These are phyloP conservation scores for Balaenoptera acutorostrata DNA, from an alignment of 2,113 vertebrate species.

Conservation along the genomic window DNA sequence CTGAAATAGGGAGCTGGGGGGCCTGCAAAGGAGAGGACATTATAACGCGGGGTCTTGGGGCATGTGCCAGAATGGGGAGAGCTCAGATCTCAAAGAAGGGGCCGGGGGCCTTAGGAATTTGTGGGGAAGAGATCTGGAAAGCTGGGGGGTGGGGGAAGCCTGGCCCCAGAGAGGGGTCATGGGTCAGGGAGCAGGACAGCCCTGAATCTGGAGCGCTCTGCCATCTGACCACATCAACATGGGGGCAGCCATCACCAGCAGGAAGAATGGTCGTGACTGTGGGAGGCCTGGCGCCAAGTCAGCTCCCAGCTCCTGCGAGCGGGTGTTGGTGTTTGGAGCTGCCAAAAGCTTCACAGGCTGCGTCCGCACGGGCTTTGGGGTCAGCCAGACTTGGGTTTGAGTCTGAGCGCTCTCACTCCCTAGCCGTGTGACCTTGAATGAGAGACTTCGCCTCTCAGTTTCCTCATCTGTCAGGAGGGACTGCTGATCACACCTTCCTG, in stretches of 20 bases:
- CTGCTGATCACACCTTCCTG: background rate
- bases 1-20: background rate
- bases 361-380: background rate
- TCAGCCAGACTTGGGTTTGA: background rate
- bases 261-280: background rate
- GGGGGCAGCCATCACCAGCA: background rate
- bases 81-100: background rate
- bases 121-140: background rate
- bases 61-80: background rate
- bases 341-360: background rate
- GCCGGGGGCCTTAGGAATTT: background rate
- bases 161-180: background rate
- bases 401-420: background rate
- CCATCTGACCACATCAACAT: background rate
- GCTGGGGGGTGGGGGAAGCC: background rate
- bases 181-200: background rate
- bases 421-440: constrained; percentile 33
- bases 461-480: background rate
- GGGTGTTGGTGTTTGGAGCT: background rate
- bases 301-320: background rate
- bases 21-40: background rate
- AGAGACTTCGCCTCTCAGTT: background rate
- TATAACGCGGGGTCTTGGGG: background rate
- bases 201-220: background rate
- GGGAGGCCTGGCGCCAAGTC: background rate